Evolutionary conservation across 1,140 invertebrate species (phyloP).

Genomic region (Amyelois transitella): DNA sequence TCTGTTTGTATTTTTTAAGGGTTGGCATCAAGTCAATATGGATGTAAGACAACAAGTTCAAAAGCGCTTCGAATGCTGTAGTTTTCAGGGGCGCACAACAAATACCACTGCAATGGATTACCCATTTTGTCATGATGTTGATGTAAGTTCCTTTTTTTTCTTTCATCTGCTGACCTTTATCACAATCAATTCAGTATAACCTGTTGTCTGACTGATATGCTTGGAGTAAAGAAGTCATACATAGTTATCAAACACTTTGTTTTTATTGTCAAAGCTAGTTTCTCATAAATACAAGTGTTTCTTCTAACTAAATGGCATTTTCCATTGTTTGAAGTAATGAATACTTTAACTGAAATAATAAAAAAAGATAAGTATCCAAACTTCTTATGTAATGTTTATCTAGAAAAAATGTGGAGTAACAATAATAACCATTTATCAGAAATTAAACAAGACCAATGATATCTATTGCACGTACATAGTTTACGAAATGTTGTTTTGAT

Average conservation of each 20-base stretch:
- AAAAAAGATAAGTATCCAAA: too few relatives aligned
- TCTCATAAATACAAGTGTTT: too few relatives aligned
- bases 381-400: too few relatives aligned
- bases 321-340: too few relatives aligned
- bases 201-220: too few relatives aligned
- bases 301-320: too few relatives aligned
- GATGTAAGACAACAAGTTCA: constrained; percentile 82
- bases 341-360: too few relatives aligned
- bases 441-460: neutral
- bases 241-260: too few relatives aligned
- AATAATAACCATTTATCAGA: neutral
- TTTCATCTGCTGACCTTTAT: too few relatives aligned
- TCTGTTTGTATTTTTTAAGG: constrained; percentile 67
- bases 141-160: constrained; percentile 56
- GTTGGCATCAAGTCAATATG: constrained; percentile 82
- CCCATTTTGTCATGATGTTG: constrained; percentile 77
- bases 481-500: neutral
- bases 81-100: constrained; percentile 77
- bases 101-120: constrained; percentile 69
- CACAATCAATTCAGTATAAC: too few relatives aligned
- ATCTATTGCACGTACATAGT: neutral
- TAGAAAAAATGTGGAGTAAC: neutral
- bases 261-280: too few relatives aligned
- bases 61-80: constrained; percentile 88
- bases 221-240: too few relatives aligned